phyloP scores from a whole-genome alignment of 2,113 vertebrate species.

The Marcusenius ussheri region DNA sequence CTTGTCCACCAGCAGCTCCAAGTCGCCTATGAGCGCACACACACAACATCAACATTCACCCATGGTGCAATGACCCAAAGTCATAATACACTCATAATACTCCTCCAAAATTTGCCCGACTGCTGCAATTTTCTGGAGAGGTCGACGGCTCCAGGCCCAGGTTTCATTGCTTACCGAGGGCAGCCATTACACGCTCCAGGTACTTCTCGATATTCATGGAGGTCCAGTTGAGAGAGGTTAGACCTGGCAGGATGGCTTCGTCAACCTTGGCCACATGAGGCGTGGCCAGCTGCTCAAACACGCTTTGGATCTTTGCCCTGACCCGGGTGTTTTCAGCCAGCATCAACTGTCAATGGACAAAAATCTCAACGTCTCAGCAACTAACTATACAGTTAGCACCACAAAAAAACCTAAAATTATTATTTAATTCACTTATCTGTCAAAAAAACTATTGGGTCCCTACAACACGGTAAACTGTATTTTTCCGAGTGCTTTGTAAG shows the following conservation, averaged over 20 bases:
- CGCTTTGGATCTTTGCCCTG: conserved; percentile 70
- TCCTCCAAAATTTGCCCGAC: neutral
- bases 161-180: conserved; percentile 63
- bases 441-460: neutral
- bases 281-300: conserved; percentile 63
- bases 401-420: neutral
- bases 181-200: conserved; percentile 58
- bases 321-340: conserved; percentile 78
- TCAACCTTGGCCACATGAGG: conserved; percentile 73
- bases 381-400: neutral
- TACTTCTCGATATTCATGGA: conserved; percentile 82
- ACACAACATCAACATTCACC: neutral
- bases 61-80: neutral
- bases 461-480: neutral
- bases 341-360: conserved; percentile 63
- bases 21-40: conserved; percentile 43
- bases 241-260: conserved; percentile 72
- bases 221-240: conserved; percentile 76
- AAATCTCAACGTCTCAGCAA: neutral
- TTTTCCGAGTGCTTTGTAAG: neutral
- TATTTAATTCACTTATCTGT: neutral
- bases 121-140: neutral
- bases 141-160: neutral
- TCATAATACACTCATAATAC: neutral
- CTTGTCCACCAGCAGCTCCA: conserved; percentile 76